Conservation (phyloP, 1,140 invertebrate species). For the Bombus consobrinus region DNA sequence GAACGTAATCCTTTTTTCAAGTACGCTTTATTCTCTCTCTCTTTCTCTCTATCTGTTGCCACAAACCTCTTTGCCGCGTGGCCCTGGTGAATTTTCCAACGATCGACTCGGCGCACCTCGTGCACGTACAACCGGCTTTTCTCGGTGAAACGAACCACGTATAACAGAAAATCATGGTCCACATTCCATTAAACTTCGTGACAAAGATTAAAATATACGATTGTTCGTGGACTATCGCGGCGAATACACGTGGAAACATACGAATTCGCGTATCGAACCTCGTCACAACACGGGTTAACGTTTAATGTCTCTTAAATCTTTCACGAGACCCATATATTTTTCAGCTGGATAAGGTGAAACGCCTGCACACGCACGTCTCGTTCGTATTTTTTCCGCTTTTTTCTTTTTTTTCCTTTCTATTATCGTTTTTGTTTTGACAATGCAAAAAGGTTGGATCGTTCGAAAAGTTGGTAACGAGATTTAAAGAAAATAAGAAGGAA, state of each 20-base stretch:
- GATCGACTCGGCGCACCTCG: neutral
- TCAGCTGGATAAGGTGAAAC: neutral
- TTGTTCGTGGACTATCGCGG: neutral
- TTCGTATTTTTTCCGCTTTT: too few relatives aligned
- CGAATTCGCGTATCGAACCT: neutral
- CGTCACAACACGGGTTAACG: conserved; percentile 3
- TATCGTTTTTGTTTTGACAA: too few relatives aligned
- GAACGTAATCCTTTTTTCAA: conserved; percentile 50
- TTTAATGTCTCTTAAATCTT: conserved; percentile 41
- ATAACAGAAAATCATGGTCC: conserved; percentile 38
- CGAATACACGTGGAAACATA: too few relatives aligned
- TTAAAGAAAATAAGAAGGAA: too few relatives aligned
- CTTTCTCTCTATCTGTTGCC: neutral
- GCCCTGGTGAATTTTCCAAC: neutral
- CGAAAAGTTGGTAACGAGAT: too few relatives aligned
- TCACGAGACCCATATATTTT: neutral
- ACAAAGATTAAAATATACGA: conserved; percentile 46
- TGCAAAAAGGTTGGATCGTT: too few relatives aligned
- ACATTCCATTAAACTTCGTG: conserved; percentile 43
- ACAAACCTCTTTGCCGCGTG: neutral
- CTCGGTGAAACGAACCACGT: conserved; percentile 6
- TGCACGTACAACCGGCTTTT: neutral
- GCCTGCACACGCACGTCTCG: neutral
- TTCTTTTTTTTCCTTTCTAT: too few relatives aligned
- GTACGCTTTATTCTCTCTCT: neutral